Conservation (phyloP, 1,140 invertebrate genomes). For the Idris sp. region DNA sequence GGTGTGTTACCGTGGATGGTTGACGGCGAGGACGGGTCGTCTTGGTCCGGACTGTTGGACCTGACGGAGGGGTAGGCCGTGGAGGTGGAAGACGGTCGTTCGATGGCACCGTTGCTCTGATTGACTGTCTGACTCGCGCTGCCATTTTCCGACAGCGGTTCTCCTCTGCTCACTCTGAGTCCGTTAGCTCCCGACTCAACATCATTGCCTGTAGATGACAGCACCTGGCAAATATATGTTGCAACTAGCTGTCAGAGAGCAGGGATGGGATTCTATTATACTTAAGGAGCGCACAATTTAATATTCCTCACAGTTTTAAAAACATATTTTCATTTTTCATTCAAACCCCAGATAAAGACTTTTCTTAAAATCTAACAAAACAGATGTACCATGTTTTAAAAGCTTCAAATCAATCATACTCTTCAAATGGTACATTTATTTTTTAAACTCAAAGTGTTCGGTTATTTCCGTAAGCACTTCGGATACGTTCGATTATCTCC, state of each 20-base stretch:
- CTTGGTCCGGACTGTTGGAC: slow-evolving; percentile 73
- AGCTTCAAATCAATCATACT: not conserved
- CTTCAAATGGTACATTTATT: slow-evolving; percentile 10
- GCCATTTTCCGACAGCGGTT: slow-evolving; percentile 73
- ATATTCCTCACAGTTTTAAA: too few species aligned
- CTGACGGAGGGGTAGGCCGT: slow-evolving; percentile 72
- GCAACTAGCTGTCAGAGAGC: slow-evolving; percentile 79
- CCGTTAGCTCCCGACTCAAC: slow-evolving; percentile 80
- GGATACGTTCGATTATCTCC: too few species aligned
- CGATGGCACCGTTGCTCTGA: slow-evolving; percentile 68
- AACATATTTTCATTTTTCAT: slow-evolving; percentile 4
- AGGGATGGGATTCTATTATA: slow-evolving; percentile 77
- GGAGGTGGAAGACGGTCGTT: slow-evolving; percentile 78
- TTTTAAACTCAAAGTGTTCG: too few species aligned
- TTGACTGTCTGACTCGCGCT: slow-evolving; percentile 63
- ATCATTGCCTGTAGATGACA: slow-evolving; percentile 81
- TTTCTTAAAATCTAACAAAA: slow-evolving; percentile 1
- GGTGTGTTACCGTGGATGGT: slow-evolving; percentile 89
- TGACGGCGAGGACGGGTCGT: slow-evolving; percentile 76
- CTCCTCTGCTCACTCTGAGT: slow-evolving; percentile 78
- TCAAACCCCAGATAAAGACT: slow-evolving; percentile 5
- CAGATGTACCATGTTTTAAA: slow-evolving; percentile 16
- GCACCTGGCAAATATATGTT: slow-evolving; percentile 81
- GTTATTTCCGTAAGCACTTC: too few species aligned
- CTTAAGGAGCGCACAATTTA: slow-evolving; percentile 69